These are phyloP conservation scores for Zygaena filipendulae DNA, from an alignment of 2,888 invertebrate species.

Conservation along the genomic window DNA sequence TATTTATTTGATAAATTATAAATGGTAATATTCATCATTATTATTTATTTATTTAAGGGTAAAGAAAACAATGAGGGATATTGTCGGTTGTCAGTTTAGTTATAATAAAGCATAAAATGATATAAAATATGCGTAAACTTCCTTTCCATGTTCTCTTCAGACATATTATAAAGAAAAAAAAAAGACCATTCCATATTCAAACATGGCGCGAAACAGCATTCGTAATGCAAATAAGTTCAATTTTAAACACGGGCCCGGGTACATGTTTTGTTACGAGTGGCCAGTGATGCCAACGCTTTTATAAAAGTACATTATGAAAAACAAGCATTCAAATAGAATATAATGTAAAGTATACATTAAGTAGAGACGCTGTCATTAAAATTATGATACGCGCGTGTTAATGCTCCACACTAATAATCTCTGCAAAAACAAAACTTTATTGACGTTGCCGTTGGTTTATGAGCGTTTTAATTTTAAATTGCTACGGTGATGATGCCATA, in stretches of 20 bases:
- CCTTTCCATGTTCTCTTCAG: too few relatives aligned
- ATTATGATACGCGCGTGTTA: slow-evolving; percentile 16
- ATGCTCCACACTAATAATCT: slow-evolving; percentile 24
- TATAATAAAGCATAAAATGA: too few relatives aligned
- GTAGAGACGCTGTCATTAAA: too few relatives aligned
- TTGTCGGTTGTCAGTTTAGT: too few relatives aligned
- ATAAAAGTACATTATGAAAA: slow-evolving; percentile 18
- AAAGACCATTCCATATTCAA: too few relatives aligned
- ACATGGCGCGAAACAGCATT: slow-evolving; percentile 33
- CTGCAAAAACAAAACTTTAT: slow-evolving; percentile 35
- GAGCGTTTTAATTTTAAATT: slow-evolving; percentile 34
- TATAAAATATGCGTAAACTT: too few relatives aligned
- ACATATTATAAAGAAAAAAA: too few relatives aligned
- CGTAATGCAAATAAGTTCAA: slow-evolving; percentile 36
- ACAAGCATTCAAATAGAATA: slow-evolving; percentile 25
- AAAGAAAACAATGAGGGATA: too few relatives aligned
- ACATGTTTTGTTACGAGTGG: slow-evolving; percentile 21
- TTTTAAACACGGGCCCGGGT: slow-evolving; percentile 26
- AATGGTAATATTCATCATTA: too few relatives aligned
- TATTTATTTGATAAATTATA: too few relatives aligned
- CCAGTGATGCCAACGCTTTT: slow-evolving; percentile 18
- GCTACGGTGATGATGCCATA: slow-evolving; percentile 16
- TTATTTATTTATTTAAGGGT: too few relatives aligned
- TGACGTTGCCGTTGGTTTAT: slow-evolving; percentile 31
- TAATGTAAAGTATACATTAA: slow-evolving; percentile 32